Evolutionary conservation across 2,113 vertebrate genomes (phyloP).

Genomic region (Pollimyrus isidori): DNA sequence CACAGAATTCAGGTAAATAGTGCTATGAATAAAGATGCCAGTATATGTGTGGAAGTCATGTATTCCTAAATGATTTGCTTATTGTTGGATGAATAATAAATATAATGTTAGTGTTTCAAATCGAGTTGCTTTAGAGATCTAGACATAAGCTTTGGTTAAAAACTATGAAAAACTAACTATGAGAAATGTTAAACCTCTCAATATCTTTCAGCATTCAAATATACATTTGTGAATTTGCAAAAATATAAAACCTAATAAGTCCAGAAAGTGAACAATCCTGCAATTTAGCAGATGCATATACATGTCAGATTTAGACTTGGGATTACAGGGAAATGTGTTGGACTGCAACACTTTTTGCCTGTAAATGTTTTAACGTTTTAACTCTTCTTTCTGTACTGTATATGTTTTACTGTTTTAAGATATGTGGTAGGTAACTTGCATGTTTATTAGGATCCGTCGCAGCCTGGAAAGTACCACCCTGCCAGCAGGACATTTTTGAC

Average conservation of each 20-base stretch:
- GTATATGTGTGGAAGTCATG: background rate
- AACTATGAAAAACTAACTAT: background rate
- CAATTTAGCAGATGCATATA: background rate
- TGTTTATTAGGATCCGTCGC: background rate
- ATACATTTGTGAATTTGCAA: background rate
- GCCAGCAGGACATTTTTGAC: conserved; percentile 25
- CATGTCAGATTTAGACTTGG: background rate
- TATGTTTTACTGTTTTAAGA: background rate
- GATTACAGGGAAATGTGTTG: background rate
- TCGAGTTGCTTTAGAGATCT: background rate
- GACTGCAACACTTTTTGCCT: background rate
- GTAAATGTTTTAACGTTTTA: background rate
- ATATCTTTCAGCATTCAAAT: background rate
- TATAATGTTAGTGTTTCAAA: background rate
- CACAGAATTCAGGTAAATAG: background rate
- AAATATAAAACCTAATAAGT: background rate
- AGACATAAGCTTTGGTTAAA: background rate
- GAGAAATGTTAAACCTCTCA: background rate
- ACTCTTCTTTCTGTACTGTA: background rate
- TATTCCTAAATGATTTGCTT: background rate
- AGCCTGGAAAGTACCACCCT: background rate
- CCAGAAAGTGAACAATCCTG: background rate
- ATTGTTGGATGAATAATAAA: background rate
- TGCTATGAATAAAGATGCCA: background rate
- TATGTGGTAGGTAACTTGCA: background rate